phyloP scores from a whole-genome alignment of 2,797 vertebrate genomes.

The Nyctalus aviator region DNA sequence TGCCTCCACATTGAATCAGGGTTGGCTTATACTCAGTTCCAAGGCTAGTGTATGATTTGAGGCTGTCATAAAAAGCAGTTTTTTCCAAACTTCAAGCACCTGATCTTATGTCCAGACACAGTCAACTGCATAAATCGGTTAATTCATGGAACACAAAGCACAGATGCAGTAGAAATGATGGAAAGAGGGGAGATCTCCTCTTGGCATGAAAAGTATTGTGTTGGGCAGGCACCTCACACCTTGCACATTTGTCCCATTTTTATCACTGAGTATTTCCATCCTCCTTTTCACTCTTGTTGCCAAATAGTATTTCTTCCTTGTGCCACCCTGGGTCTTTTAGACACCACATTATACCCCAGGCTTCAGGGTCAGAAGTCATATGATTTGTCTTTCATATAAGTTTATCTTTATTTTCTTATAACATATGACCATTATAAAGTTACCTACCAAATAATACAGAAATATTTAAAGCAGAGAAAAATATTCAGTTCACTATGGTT shows the following conservation, averaged over 20 bases:
- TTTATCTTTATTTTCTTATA: conserved; percentile 13
- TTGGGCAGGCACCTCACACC: rapidly evolving
- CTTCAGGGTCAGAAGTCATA: conserved; percentile 3
- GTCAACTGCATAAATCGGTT: not conserved
- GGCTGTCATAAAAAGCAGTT: not conserved
- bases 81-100: not conserved
- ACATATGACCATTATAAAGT: not conserved
- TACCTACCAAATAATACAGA: not conserved
- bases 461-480: conserved; percentile 16
- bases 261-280: not conserved
- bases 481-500: not conserved
- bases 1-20: not conserved
- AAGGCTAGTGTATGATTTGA: not conserved
- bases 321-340: not conserved
- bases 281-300: not conserved
- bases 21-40: not conserved
- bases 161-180: not conserved
- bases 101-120: not conserved
- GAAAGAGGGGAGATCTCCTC: not conserved
- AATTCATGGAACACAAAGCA: not conserved
- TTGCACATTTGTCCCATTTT: not conserved
- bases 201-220: not conserved
- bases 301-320: not conserved
- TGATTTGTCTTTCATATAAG: not conserved
- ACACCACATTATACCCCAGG: not conserved